Conservation (phyloP, 2,888 invertebrate genomes). For the Trissoscelio sp. region DNA sequence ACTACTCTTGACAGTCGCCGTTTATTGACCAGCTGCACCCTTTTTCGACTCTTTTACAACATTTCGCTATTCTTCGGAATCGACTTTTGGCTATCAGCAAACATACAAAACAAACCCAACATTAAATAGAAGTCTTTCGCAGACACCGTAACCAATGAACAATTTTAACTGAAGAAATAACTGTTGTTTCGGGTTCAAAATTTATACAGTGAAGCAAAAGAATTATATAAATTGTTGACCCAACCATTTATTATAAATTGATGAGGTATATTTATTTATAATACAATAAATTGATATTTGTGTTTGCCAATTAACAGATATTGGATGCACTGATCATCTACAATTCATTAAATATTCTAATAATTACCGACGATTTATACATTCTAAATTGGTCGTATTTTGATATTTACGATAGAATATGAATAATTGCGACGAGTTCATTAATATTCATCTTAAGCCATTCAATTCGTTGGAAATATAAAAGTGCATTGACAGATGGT, state of each 20-base stretch:
- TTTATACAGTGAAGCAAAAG: background rate
- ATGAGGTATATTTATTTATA: background rate
- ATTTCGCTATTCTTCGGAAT: slow-evolving; percentile 26
- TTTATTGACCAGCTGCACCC: slow-evolving; percentile 48
- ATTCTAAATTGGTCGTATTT: background rate
- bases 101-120: slow-evolving; percentile 14
- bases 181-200: background rate
- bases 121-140: slow-evolving; percentile 16
- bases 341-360: slow-evolving; percentile 11
- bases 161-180: slow-evolving; percentile 19
- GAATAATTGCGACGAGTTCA: background rate
- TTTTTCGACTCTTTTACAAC: slow-evolving; percentile 30
- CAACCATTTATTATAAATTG: background rate
- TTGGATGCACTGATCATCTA: background rate
- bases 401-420: slow-evolving; percentile 20
- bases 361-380: background rate
- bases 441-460: slow-evolving; percentile 11
- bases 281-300: slow-evolving; percentile 9
- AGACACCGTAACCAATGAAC: background rate
- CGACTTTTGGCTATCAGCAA: slow-evolving; percentile 40
- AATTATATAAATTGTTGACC: background rate
- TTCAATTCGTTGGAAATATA: slow-evolving; percentile 17
- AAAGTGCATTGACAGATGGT: background rate
- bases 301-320: background rate
- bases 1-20: background rate